Evolutionary conservation across 2,113 vertebrate genomes (phyloP), one percentile per base, ranked within the genome.

Genomic region (Puffinus mauretanicus): DNA sequence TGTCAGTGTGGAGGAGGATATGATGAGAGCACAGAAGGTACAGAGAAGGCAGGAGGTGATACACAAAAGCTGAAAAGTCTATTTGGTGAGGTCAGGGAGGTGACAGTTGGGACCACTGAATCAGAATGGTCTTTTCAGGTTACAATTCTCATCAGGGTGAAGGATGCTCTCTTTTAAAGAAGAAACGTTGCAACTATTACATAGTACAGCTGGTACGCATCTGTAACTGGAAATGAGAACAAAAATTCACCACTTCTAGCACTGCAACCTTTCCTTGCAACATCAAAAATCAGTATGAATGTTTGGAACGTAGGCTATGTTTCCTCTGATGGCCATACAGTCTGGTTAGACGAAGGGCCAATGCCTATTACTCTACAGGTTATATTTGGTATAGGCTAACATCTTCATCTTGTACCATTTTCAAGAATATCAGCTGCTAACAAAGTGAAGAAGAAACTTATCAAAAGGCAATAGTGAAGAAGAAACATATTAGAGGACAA

Each of bases 61-160:
- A 26, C 16, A 92, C 72, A 79, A 71, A 73, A 94, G 88, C 88
- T 88, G 69, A 75, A 86, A 96, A 96, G 88, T 84, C 92, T 95
- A 82, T 95, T 95, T 90, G 71, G 55, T 1, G 34, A 46, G 88
- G 86, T 97, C 92, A 96, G 20, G 9, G 72, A 93, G 88, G 95
- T 94, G 94, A 78, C 42, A 86, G 40, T 20, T 12, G 34, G 52
- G 72, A 55, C 65, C 64, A 82, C 38, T 47, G 82, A 86, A 94
- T 92, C 76, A 92, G 72, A 94, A 88, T 88, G 44, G 54, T 84
- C 92, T 94, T 86, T 94, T 67, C 72, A 86, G 88, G 71, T 55
- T 94, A 76, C 27, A 78, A 8, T 88, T 93, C 90, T 95, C 67
- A 67, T 86, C 88, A 88, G 29, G 32, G 27, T 78, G 51, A 93